A percentile compares a stretch with the other conserved stretches of the same genome.
Evolutionary conservation across 1,140 invertebrate genomes (phyloP).

Genomic region (Apis florea): DNA sequence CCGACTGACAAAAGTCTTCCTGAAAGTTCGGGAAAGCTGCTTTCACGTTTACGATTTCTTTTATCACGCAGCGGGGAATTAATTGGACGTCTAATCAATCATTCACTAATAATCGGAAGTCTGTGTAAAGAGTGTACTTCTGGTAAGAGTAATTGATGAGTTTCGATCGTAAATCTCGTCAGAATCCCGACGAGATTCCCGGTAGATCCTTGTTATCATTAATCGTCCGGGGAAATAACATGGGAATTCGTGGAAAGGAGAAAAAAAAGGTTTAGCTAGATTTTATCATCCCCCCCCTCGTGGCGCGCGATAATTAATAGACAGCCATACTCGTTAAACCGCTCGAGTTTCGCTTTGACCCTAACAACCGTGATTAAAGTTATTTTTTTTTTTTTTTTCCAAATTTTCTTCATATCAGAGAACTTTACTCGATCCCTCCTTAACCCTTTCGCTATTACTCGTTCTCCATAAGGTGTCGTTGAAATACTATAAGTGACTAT

Average conservation of each 20-base stretch:
- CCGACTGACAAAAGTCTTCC: constrained; percentile 1
- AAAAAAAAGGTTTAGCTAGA: neutral
- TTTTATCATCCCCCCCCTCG: too few species aligned
- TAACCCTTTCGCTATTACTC: too few species aligned
- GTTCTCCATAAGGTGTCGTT: too few species aligned
- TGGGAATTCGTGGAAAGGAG: neutral
- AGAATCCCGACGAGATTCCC: neutral
- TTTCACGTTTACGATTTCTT: constrained; percentile 41
- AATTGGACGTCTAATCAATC: constrained; percentile 46
- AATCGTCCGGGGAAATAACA: too few species aligned
- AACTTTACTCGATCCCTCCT: too few species aligned
- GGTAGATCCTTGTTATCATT: constrained; percentile 10
- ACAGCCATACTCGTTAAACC: neutral
- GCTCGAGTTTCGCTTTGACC: neutral
- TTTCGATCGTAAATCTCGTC: constrained; percentile 10
- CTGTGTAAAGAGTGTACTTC: neutral
- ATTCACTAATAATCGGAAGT: constrained; percentile 22
- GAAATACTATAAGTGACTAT: too few species aligned
- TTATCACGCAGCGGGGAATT: constrained; percentile 5
- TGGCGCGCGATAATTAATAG: neutral
- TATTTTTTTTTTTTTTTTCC: too few species aligned
- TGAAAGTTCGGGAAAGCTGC: constrained; percentile 45
- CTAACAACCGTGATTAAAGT: too few species aligned
- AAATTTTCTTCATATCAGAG: too few species aligned
- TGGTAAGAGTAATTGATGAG: constrained; percentile 12